Base-by-base conservation (phyloP, 1,140 invertebrate species). In the Pygmarrhopalites habei region DNA sequence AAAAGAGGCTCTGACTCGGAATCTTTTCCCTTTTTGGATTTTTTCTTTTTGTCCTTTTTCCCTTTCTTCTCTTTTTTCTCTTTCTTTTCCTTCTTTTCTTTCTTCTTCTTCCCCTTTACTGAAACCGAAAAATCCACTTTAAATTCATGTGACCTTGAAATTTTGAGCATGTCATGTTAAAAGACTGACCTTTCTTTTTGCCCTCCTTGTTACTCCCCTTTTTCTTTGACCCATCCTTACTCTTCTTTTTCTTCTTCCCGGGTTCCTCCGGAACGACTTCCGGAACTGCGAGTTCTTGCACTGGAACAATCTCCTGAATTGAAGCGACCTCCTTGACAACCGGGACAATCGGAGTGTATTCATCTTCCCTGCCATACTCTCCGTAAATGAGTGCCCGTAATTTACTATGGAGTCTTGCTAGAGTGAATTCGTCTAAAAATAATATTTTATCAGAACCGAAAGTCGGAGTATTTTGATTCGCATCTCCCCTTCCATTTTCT, bases 231-330 rank as follows among this genome's bases (percentile, higher is more conserved):
- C 1, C 1, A n/a, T 2, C 5, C 14, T 52, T 28, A 10, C 28
- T 28, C 49, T 47, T 53, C 32, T 44, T 43, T 41, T 17, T 55
- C n/a, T n/a, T n/a, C n/a, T n/a, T n/a, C n/a, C n/a, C n/a, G n/a
- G n/a, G 4, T 53, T 29, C 15, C 14, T 47, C 23, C 17, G 28
- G 12, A 41, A 55, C 15, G 14, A 14, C 64, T 49, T 56, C 28
- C 28, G 15, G 28, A 10, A 4, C 5, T 39, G 35, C 21, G 5
- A 19, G 44, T 14, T n/a, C 44, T 46, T 17, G 44, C 14, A 4
- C 23, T 52, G 49, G 49, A 52, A 26, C 14, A 28, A 3, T 4
- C 5, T n/a, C 49, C 25, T 12, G 12, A 41, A n/a, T n/a, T n/a
- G n/a, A n/a, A n/a, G n/a, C n/a, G n/a, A n/a, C n/a, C n/a, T n/a